These are phyloP conservation scores for Bombus picipes DNA, from an alignment of 1,140 invertebrate genomes.

Conservation along the genomic window DNA sequence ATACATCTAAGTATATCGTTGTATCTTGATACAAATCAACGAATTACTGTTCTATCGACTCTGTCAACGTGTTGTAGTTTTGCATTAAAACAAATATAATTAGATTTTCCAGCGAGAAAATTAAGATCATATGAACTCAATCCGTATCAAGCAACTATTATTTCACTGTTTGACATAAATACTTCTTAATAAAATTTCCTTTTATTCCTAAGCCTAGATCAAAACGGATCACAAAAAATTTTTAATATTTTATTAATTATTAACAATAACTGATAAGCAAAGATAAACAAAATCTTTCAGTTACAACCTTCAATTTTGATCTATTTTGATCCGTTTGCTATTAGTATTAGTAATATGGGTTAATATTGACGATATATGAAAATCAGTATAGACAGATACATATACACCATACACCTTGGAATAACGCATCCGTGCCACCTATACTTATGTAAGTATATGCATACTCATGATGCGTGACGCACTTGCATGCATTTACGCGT, in stretches of 20 bases:
- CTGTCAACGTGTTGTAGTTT: background rate
- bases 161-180: background rate
- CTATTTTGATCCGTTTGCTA: background rate
- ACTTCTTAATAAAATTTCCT: background rate
- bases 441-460: background rate
- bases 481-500: background rate
- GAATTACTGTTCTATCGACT: too few species aligned
- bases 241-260: background rate
- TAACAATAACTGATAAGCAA: background rate
- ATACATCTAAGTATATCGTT: too few species aligned
- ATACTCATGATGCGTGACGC: background rate
- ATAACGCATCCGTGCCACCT: background rate
- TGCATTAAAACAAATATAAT: background rate
- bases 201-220: background rate
- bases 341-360: background rate
- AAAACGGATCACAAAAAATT: background rate
- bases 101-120: background rate
- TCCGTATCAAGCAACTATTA: too few species aligned
- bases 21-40: background rate
- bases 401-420: background rate
- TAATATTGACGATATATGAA: background rate
- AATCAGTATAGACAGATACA: background rate
- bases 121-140: too few species aligned
- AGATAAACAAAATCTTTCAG: background rate
- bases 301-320: background rate